Evolutionary conservation across 2,888 invertebrate species (phyloP), one percentile per base, ranked within the genome.

Genomic region (Neuroscelio doddi): DNA sequence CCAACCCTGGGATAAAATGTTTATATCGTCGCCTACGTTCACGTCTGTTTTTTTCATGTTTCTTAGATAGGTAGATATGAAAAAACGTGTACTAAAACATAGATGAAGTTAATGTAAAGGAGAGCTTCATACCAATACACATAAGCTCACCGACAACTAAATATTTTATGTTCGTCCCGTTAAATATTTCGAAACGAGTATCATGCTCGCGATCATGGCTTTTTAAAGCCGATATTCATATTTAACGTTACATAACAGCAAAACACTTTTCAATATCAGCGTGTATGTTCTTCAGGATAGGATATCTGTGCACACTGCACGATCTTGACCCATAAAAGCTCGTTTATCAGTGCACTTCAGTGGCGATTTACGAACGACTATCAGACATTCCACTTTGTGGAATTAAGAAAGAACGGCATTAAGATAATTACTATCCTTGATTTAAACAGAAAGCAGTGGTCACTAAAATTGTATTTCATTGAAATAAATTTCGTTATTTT

Each of bases 1-100:
- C 55, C 59, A 42, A 68, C 59, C 67, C 68, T 64, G 32, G 44
- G 68, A 64, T 55, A 62, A 66, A 56, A 52, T 50, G 42, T 27
- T 21, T 17, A 32, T 32, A 39, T 50, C 39, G 38, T 16, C 29
- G 26, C 32, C 29, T 9, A 29, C 29, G 7, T 29, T 29, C 29
- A n/a, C 7, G n/a, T 8, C 29, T 9, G 29, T 29, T 29, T 29
- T 29, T n/a, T n/a, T 29, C 29, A n/a, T 26, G 38, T 50, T 29
- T 39, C 9, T 26, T n/a, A n/a, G n/a, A n/a, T n/a, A n/a, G n/a
- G n/a, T n/a, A n/a, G n/a, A n/a, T n/a, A n/a, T n/a, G n/a, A n/a
- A n/a, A n/a, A n/a, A n/a, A n/a, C n/a, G n/a, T n/a, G n/a, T n/a
- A n/a, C n/a, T n/a, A n/a, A n/a, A n/a, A n/a, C n/a, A n/a, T n/a